phyloP scores from a whole-genome alignment of 1,140 invertebrate species.

The Dinoponera quadriceps region DNA sequence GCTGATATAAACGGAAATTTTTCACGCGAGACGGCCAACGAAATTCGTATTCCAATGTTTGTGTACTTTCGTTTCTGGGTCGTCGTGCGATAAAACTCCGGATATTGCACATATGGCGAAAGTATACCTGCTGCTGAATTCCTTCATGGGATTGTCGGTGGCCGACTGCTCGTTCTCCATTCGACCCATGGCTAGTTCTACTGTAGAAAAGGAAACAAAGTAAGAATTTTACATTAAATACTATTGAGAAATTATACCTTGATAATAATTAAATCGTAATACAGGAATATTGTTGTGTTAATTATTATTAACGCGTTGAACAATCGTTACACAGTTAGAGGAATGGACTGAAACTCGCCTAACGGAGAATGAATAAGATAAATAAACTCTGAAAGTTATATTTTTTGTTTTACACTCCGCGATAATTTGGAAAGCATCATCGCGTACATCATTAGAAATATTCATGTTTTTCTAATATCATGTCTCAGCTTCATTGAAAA shows the following conservation, averaged over 20 bases:
- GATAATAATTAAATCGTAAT: background rate
- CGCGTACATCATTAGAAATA: too few species aligned
- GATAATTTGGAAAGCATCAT: too few species aligned
- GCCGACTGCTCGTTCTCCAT: constrained; percentile 62
- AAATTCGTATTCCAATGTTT: constrained; percentile 21
- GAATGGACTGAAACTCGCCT: background rate
- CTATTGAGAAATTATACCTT: background rate
- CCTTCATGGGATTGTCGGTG: constrained; percentile 76
- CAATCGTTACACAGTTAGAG: background rate
- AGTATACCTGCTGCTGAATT: constrained; percentile 82
- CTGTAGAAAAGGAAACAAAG: constrained; percentile 34
- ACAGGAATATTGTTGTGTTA: background rate
- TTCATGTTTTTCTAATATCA: too few species aligned
- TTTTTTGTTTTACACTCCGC: too few species aligned
- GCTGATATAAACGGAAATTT: background rate
- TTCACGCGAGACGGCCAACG: background rate
- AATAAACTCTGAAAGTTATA: too few species aligned
- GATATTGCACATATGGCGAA: background rate
- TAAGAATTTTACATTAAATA: background rate
- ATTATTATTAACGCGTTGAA: background rate
- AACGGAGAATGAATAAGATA: too few species aligned
- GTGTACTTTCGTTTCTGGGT: background rate
- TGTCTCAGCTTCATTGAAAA: too few species aligned
- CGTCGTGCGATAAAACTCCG: background rate
- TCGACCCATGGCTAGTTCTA: constrained; percentile 74